These are phyloP conservation scores for Adelosebastes latens DNA, from an alignment of 2,797 vertebrate species.

Conservation along the genomic window DNA sequence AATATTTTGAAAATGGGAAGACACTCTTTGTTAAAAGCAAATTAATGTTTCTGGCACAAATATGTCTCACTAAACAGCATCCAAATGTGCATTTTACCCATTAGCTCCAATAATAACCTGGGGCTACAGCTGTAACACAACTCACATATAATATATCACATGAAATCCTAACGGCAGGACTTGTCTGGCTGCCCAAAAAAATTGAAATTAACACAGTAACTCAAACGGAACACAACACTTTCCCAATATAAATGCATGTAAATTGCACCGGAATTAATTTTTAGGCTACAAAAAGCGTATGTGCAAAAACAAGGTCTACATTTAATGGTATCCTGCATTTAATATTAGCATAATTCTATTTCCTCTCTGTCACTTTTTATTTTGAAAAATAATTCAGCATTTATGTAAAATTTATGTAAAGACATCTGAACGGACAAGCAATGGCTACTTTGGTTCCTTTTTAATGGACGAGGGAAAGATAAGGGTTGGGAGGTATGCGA, in stretches of 20 bases:
- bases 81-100: slow-evolving; percentile 15
- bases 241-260: slow-evolving; percentile 48
- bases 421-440: slow-evolving; percentile 47
- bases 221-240: slow-evolving; percentile 50
- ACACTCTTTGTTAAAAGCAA: not conserved
- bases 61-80: slow-evolving; percentile 9
- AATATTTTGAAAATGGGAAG: not conserved
- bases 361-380: slow-evolving; percentile 34
- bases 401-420: slow-evolving; percentile 45
- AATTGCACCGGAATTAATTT: slow-evolving; percentile 63
- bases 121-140: slow-evolving; percentile 38
- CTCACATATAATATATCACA: slow-evolving; percentile 39
- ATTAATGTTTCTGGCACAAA: not conserved
- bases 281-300: slow-evolving; percentile 56
- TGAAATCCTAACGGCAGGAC: slow-evolving; percentile 19
- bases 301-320: slow-evolving; percentile 71
- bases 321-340: slow-evolving; percentile 49
- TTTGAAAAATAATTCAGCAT: slow-evolving; percentile 60
- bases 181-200: slow-evolving; percentile 9
- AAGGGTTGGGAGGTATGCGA: not conserved
- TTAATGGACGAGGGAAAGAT: slow-evolving; percentile 23
- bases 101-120: slow-evolving; percentile 14
- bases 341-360: slow-evolving; percentile 39
- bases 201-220: slow-evolving; percentile 36
- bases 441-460: slow-evolving; percentile 73